phyloP scores from a whole-genome alignment of 2,113 vertebrate genomes.

The Eonycteris spelaea region DNA sequence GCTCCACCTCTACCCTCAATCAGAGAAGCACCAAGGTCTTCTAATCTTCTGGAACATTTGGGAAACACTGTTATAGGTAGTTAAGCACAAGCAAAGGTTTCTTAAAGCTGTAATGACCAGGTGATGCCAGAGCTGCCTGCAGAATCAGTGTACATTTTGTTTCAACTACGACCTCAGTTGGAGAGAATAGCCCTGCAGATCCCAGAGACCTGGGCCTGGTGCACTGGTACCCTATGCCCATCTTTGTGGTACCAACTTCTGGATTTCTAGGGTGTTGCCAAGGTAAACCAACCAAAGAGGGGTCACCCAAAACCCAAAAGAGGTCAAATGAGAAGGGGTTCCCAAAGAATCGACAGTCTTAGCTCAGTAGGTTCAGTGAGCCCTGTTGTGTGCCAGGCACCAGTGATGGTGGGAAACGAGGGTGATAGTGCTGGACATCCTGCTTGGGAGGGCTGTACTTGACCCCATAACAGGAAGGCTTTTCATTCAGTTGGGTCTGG shows the following conservation, averaged over 20 bases:
- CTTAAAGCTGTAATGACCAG: background rate
- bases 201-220: background rate
- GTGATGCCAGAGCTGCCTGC: background rate
- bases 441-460: background rate
- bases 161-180: background rate
- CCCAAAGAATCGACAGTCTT: background rate
- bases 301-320: background rate
- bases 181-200: background rate
- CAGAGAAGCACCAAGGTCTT: background rate
- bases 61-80: background rate
- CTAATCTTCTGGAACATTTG: background rate
- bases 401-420: no score
- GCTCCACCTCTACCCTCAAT: background rate
- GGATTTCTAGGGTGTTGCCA: background rate
- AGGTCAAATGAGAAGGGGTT: background rate
- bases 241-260: background rate
- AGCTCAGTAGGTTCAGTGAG: background rate
- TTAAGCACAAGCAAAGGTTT: background rate
- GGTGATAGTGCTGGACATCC: accelerated
- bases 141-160: background rate
- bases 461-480: background rate
- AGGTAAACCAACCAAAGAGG: background rate
- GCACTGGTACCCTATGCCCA: accelerated
- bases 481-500: background rate
- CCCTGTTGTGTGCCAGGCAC: accelerated